These are phyloP conservation scores for Serranus cabrilla DNA, from an alignment of 2,797 vertebrate genomes.

Conservation along the genomic window DNA sequence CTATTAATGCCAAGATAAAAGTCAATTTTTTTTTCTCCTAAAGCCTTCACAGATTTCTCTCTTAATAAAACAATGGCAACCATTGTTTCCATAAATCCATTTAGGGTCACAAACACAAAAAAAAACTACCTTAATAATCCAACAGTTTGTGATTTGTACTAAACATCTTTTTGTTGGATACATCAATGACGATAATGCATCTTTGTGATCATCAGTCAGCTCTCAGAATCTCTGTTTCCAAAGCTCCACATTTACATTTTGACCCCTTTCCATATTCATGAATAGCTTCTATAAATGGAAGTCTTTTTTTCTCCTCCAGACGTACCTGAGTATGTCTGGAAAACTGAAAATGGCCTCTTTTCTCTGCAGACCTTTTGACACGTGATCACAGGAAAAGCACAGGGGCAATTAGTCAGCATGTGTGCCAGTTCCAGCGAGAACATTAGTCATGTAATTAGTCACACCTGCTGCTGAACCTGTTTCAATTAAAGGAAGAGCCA, in stretches of 20 bases:
- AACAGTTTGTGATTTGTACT: neutral
- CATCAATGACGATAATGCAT: neutral
- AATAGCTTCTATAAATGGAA: neutral
- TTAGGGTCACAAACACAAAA: neutral
- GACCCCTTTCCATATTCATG: slow-evolving; percentile 1
- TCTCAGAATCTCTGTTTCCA: neutral
- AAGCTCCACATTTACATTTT: neutral
- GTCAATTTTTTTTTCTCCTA: too few species aligned
- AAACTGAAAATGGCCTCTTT: neutral
- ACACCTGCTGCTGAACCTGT: neutral
- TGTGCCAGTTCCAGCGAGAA: neutral
- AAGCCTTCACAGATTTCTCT: neutral
- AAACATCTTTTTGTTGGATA: neutral
- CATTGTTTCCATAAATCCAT: neutral
- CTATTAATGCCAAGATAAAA: neutral
- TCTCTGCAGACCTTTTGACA: neutral
- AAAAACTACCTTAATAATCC: neutral
- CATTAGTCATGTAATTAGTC: neutral
- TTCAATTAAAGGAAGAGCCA: neutral
- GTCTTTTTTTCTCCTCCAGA: neutral
- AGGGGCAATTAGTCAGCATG: neutral
- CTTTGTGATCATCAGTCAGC: neutral
- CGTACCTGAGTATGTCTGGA: neutral
- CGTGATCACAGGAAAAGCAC: neutral
- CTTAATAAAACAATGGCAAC: neutral